Conservation (phyloP, 2,797 vertebrate genomes). For the Craterocephalus amniculus region DNA sequence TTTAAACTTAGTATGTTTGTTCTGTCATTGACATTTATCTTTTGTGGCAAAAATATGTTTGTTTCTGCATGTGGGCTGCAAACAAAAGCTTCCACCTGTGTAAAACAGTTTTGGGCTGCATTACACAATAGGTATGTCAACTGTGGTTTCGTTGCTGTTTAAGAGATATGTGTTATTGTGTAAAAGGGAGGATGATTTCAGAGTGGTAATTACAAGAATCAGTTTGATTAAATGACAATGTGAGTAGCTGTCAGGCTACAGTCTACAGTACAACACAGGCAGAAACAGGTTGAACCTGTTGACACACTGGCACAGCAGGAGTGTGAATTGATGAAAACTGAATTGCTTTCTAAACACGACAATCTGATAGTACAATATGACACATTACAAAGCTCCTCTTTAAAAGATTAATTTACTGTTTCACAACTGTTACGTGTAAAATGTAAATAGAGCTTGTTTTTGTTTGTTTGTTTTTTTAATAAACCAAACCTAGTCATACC, state of each 20-base stretch:
- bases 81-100: constrained; percentile 9
- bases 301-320: background rate
- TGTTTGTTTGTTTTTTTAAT: too few species aligned
- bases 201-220: constrained; percentile 47
- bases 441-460: too few species aligned
- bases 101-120: background rate
- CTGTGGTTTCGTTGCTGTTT: background rate
- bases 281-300: constrained; percentile 48
- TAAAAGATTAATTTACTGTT: too few species aligned
- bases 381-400: too few species aligned
- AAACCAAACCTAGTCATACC: too few species aligned
- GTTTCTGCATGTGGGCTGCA: background rate
- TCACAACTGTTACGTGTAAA: too few species aligned
- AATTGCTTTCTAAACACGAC: too few species aligned
- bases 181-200: constrained; percentile 30
- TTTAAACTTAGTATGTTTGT: background rate
- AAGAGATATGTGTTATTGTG: background rate
- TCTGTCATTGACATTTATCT: constrained; percentile 1
- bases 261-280: constrained; percentile 29
- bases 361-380: too few species aligned
- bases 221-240: constrained; percentile 46
- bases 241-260: constrained; percentile 36
- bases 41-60: background rate
- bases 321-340: too few species aligned
- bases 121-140: background rate